Evolutionary conservation across 1,140 invertebrate species (phyloP), one percentile per base, ranked within the genome.

Genomic region (Triops longicaudatus): DNA sequence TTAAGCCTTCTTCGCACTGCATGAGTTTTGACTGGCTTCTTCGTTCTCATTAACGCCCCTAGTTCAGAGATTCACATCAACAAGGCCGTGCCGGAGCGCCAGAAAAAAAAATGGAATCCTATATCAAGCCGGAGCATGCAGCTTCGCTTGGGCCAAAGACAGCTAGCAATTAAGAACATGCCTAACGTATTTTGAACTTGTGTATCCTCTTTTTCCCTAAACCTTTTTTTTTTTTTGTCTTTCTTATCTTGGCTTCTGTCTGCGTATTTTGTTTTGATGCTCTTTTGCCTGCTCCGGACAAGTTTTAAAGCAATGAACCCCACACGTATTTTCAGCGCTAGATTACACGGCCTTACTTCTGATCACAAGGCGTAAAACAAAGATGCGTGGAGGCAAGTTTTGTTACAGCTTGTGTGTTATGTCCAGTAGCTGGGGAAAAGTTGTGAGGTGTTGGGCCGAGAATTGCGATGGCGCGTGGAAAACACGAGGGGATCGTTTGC

Each of bases 401-500:
- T 0, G 50, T 63, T 6, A 63, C 50, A 63, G 50, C 50, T 63
- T n/a, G 7, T 22, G 50, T 63, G 50, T 63, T 63, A 22, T 63
- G n/a, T 22, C 22, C 17, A 63, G 50, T 7, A 63, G n/a, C 22
- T 22, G 14, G 50, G 50, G 31, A 37, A 37, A 37, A n/a, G 17
- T 11, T 63, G 50, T 14, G 50, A 63, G 50, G 50, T 63, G 50
- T 63, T 63, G 17, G 50, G 50, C 50, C 17, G 50, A 63, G 50
- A 63, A 63, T 63, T 63, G 50, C 5, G 50, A 63, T 63, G 50
- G 50, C 50, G 50, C 50, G 50, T 63, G 50, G 50, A 63, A 63
- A 63, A 63, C 50, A 63, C 50, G 50, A 63, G 50, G 50, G 50
- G 50, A 63, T 63, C 50, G 50, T 63, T 63, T 63, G 50, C 50